Conservation (phyloP, 1,140 invertebrate species). For the Drosophila mauritiana region DNA sequence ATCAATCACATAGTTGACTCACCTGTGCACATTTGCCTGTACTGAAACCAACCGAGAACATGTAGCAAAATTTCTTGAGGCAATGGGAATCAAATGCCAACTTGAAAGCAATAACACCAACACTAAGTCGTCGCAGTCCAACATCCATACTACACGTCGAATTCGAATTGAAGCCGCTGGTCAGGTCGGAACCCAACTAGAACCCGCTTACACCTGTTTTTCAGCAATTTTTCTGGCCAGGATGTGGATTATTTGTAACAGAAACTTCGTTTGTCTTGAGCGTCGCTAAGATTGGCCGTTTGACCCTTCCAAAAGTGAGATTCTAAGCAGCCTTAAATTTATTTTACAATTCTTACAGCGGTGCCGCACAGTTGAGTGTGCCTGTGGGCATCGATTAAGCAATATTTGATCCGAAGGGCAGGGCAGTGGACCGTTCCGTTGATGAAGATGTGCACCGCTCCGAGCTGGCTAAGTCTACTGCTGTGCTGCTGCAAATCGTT, state of each 20-base stretch:
- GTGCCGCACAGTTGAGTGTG: slow-evolving; percentile 51
- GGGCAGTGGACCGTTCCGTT: slow-evolving; percentile 8
- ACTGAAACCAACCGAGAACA: slow-evolving; percentile 40
- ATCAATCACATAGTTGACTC: slow-evolving; percentile 6
- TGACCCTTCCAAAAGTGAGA: slow-evolving; percentile 54
- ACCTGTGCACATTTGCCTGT: slow-evolving; percentile 13
- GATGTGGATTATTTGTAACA: slow-evolving; percentile 7
- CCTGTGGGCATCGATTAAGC: slow-evolving; percentile 42
- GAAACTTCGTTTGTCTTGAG: slow-evolving; percentile 12
- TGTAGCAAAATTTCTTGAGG: slow-evolving; percentile 77
- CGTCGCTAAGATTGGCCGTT: slow-evolving; percentile 1
- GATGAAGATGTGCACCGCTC: slow-evolving; percentile 8
- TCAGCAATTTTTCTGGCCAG: slow-evolving; percentile 41
- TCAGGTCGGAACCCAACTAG: slow-evolving; percentile 56
- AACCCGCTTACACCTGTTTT: slow-evolving; percentile 63
- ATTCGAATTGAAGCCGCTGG: slow-evolving; percentile 32
- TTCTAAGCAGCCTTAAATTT: slow-evolving; percentile 26
- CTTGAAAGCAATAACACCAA: slow-evolving; percentile 78
- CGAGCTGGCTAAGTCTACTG: slow-evolving; percentile 29
- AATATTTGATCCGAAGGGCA: slow-evolving; percentile 5
- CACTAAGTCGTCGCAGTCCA: slow-evolving; percentile 45
- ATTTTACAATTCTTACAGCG: slow-evolving; percentile 62
- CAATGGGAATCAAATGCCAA: slow-evolving; percentile 82
- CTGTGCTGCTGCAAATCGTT: slow-evolving; percentile 68
- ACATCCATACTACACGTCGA: slow-evolving; percentile 49